These are phyloP conservation scores for Lumbricus terrestris DNA, from an alignment of 2,888 invertebrate species.

Conservation along the genomic window DNA sequence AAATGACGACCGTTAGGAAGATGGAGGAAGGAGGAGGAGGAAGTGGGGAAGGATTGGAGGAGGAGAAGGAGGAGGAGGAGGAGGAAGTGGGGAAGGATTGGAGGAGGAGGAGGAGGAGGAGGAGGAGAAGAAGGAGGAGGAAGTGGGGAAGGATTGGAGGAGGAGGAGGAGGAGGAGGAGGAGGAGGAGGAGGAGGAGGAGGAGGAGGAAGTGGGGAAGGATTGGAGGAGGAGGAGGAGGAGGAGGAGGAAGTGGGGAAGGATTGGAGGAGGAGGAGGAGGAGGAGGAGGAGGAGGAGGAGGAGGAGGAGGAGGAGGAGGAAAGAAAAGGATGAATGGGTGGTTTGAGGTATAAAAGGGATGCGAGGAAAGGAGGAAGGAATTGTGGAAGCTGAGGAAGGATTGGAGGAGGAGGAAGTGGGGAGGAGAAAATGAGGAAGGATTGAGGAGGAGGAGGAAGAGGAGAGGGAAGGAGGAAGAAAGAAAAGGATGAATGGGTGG, in stretches of 20 bases:
- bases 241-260: neutral
- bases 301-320: neutral
- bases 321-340: too few relatives aligned
- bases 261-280: neutral
- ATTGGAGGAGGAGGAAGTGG: too few relatives aligned
- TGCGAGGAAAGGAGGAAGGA: too few relatives aligned
- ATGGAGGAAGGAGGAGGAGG: too few relatives aligned
- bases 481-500: too few relatives aligned
- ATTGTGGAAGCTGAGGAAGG: too few relatives aligned
- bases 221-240: slow-evolving; percentile 23
- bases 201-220: slow-evolving; percentile 17
- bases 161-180: neutral
- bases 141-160: neutral
- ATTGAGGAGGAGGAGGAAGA: too few relatives aligned
- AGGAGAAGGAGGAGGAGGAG: neutral
- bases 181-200: neutral
- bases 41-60: too few relatives aligned
- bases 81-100: neutral
- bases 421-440: too few relatives aligned
- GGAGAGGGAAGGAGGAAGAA: too few relatives aligned
- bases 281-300: neutral
- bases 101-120: neutral
- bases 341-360: too few relatives aligned
- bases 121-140: neutral
- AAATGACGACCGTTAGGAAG: too few relatives aligned